Conservation (phyloP, 2,888 invertebrate species). For the Atherix ibis region DNA sequence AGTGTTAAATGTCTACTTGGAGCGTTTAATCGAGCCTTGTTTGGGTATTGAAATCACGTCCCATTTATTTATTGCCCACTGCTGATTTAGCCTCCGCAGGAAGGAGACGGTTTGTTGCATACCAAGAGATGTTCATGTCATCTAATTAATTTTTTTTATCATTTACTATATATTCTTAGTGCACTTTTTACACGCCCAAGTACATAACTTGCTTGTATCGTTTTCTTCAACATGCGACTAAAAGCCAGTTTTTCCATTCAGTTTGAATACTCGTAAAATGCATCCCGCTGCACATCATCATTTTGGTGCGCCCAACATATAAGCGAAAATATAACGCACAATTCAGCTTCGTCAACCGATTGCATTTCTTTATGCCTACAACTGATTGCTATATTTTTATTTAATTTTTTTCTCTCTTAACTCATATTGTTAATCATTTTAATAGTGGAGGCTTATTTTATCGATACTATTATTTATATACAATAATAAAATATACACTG, state of each 20-base stretch:
- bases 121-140: slow-evolving; percentile 7
- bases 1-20: slow-evolving; percentile 10
- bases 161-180: too few species aligned
- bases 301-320: not conserved
- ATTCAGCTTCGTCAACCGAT: too few species aligned
- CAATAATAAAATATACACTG: too few species aligned
- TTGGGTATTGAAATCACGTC: slow-evolving; percentile 34
- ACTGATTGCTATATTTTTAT: too few species aligned
- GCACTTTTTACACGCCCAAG: too few species aligned
- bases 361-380: too few species aligned
- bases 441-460: too few species aligned
- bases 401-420: too few species aligned
- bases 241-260: not conserved
- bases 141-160: slow-evolving; percentile 7
- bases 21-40: slow-evolving; percentile 13
- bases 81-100: slow-evolving; percentile 7
- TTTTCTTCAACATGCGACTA: not conserved
- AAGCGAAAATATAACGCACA: too few species aligned
- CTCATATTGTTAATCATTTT: too few species aligned
- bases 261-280: not conserved
- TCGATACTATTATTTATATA: too few species aligned
- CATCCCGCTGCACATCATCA: not conserved
- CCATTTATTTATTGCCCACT: slow-evolving; percentile 32
- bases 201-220: not conserved
- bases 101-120: slow-evolving; percentile 3